phyloP scores from a whole-genome alignment of 1,140 invertebrate genomes.

The Drosophila santomea region DNA sequence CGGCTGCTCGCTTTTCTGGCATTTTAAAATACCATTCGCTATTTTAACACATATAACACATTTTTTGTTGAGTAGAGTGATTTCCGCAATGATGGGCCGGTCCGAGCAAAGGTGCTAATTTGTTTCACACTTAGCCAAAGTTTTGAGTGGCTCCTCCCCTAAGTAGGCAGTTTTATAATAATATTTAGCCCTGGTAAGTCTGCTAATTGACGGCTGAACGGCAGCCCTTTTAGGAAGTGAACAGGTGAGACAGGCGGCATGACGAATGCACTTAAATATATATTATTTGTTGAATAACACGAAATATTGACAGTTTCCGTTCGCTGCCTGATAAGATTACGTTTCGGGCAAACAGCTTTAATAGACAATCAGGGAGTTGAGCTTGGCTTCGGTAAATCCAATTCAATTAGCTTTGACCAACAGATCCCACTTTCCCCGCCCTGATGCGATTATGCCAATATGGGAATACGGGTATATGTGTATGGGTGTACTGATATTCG shows the following conservation, averaged over 20 bases:
- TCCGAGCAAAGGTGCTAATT: slow-evolving; percentile 29
- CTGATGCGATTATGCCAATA: slow-evolving; percentile 44
- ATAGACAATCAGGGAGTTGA: slow-evolving; percentile 47
- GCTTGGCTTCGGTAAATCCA: slow-evolving; percentile 51
- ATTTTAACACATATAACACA: slow-evolving; percentile 9
- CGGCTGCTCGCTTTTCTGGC: slow-evolving; percentile 11
- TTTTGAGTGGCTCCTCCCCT: slow-evolving; percentile 8
- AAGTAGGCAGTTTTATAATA: slow-evolving; percentile 44
- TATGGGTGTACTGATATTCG: slow-evolving; percentile 16
- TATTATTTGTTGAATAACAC: slow-evolving; percentile 18
- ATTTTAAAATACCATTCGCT: slow-evolving; percentile 22
- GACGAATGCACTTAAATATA: slow-evolving; percentile 35
- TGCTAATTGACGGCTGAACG: slow-evolving; percentile 48
- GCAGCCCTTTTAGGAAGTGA: slow-evolving; percentile 13
- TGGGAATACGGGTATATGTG: slow-evolving; percentile 3
- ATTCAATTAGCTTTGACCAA: slow-evolving; percentile 65
- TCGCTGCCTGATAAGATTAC: slow-evolving; percentile 64
- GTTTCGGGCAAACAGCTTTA: slow-evolving; percentile 24
- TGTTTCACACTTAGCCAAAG: slow-evolving; percentile 25
- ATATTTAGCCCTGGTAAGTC: slow-evolving; percentile 33
- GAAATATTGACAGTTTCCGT: slow-evolving; percentile 44
- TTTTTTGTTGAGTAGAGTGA: slow-evolving; percentile 28
- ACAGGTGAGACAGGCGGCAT: slow-evolving; percentile 33
- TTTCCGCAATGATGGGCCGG: slow-evolving; percentile 13
- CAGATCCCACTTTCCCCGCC: slow-evolving; percentile 19